Conservation (phyloP, 2,888 invertebrate species). For the Phengaris alcon region DNA sequence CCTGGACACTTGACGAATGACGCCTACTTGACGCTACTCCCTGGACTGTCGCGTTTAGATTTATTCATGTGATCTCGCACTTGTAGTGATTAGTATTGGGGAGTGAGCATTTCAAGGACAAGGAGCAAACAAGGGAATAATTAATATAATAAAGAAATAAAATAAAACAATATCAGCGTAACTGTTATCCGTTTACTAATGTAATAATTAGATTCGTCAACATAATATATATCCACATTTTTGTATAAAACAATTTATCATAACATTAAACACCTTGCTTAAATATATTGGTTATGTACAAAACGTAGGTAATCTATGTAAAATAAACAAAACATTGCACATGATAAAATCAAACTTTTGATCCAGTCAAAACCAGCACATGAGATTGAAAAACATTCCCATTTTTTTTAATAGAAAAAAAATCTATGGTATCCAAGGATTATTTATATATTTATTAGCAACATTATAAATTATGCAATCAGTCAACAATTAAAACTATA, state of each 20-base stretch:
- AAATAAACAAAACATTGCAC: constrained; percentile 62
- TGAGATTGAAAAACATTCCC: constrained; percentile 48
- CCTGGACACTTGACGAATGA: no score
- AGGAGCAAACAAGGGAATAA: constrained; percentile 33
- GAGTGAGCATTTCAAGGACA: no score
- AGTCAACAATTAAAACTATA: constrained; percentile 55
- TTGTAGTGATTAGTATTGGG: no score
- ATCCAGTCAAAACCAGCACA: constrained; percentile 66
- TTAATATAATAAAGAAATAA: constrained; percentile 35
- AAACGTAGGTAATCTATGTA: constrained; percentile 39
- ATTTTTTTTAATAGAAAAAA: constrained; percentile 49
- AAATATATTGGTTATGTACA: constrained; percentile 33
- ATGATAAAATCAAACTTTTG: constrained; percentile 70
- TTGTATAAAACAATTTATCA: constrained; percentile 59
- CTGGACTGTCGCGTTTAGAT: no score
- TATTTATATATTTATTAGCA: constrained; percentile 44
- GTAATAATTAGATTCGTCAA: constrained; percentile 42
- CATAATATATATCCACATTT: constrained; percentile 43
- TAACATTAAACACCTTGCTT: constrained; percentile 50
- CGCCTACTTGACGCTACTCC: no score
- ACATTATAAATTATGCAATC: constrained; percentile 69
- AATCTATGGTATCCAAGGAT: constrained; percentile 50
- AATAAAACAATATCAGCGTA: constrained; percentile 49
- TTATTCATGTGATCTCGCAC: no score
- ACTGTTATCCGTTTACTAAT: constrained; percentile 43